Percentiles rank a stretch among this genome's conserved stretches.
These are phyloP conservation scores for Trididemnum nubilum DNA, from an alignment of 23 tunicate genomes.

Conservation along the genomic window DNA sequence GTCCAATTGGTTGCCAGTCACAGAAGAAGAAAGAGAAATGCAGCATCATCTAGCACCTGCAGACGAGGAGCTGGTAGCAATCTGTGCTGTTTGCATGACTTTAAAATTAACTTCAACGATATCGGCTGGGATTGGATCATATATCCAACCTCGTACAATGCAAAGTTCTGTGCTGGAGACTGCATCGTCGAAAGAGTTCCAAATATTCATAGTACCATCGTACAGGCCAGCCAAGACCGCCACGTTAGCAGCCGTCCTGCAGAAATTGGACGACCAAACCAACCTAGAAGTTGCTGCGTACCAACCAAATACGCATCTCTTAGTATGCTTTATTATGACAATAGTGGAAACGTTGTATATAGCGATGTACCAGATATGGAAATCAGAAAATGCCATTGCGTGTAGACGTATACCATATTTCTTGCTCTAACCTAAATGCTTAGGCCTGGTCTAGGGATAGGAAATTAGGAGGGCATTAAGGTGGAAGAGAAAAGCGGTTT, in stretches of 20 bases:
- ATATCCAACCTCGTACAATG: constrained; percentile 48
- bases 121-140: constrained; percentile 90
- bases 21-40: constrained; percentile 40
- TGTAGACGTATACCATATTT: not conserved
- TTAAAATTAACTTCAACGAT: constrained; percentile 45
- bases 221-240: constrained; percentile 11
- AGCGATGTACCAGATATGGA: constrained; percentile 62
- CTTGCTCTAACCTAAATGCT: not conserved
- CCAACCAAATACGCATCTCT: constrained; percentile 55
- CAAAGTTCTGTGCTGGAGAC: constrained; percentile 73
- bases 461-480: not conserved
- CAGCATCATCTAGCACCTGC: not conserved
- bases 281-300: constrained; percentile 54
- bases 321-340: constrained; percentile 74
- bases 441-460: not conserved
- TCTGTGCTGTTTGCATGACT: constrained; percentile 61
- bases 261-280: constrained; percentile 32
- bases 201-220: constrained; percentile 3
- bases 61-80: constrained; percentile 8
- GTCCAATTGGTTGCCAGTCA: constrained; percentile 40
- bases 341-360: constrained; percentile 52
- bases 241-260: constrained; percentile 31
- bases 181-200: constrained; percentile 39
- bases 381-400: constrained; percentile 17
- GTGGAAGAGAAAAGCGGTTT: not conserved